Conservation (phyloP, 1,140 invertebrate genomes). For the Heterodera carotae region DNA sequence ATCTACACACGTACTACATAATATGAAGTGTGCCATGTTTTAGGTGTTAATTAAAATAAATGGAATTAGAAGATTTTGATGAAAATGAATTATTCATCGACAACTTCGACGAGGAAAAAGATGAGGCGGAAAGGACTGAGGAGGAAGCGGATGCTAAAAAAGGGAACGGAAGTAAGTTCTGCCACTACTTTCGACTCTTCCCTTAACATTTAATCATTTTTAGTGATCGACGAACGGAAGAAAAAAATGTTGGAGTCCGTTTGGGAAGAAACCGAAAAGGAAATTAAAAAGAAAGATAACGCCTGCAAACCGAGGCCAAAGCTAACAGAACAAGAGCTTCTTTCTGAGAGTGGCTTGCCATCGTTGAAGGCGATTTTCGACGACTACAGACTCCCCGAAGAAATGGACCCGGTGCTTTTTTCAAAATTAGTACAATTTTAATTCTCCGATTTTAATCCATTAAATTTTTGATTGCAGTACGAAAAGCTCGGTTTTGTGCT, state of each 20-base stretch:
- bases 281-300: not conserved
- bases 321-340: conserved; percentile 31
- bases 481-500: conserved; percentile 32
- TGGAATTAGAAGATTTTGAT: not conserved
- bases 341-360: conserved; percentile 28
- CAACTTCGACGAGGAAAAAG: not conserved
- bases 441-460: conserved; percentile 7
- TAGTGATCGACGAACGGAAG: not conserved
- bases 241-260: conserved; percentile 26
- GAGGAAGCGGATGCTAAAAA: not conserved
- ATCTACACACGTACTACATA: too few species aligned
- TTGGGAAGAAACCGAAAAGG: conserved; percentile 37
- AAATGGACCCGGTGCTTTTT: conserved; percentile 21
- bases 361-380: conserved; percentile 30
- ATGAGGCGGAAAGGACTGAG: not conserved
- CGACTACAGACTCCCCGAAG: conserved; percentile 4
- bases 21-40: not conserved
- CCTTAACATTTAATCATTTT: not conserved
- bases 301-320: conserved; percentile 12
- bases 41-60: not conserved
- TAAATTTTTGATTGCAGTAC: conserved; percentile 39
- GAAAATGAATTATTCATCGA: not conserved
- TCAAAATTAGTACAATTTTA: not conserved
- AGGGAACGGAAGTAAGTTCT: not conserved
- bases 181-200: not conserved